These are phyloP conservation scores for Orientallactaga sibirica DNA, from an alignment of 2,797 vertebrate genomes.

Conservation along the genomic window DNA sequence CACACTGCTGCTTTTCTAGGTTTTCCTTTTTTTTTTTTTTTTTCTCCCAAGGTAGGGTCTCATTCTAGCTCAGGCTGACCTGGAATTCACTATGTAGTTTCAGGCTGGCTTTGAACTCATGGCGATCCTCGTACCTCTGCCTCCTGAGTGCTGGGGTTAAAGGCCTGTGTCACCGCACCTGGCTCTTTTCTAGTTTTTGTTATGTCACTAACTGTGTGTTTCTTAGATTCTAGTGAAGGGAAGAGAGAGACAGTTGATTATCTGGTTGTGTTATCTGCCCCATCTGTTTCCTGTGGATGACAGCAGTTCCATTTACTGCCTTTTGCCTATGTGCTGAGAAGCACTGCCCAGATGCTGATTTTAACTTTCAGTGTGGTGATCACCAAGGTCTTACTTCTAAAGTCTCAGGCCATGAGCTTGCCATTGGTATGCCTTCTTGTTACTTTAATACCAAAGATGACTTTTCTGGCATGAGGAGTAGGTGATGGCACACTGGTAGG, in stretches of 20 bases:
- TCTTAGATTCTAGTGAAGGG: constrained; percentile 24
- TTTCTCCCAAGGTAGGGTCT: no score
- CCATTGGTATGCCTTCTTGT: neutral
- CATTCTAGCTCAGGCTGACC: no score
- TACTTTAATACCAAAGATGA: neutral
- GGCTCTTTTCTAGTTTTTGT: constrained; percentile 38
- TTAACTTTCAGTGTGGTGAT: neutral
- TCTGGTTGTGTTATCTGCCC: constrained; percentile 29
- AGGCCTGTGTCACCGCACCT: no score
- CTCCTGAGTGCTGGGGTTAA: no score
- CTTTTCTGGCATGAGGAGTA: constrained; percentile 29
- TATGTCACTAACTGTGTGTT: constrained; percentile 23
- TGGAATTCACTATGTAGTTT: no score
- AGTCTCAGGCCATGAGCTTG: neutral
- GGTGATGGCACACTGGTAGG: neutral
- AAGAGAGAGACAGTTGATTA: constrained; percentile 54
- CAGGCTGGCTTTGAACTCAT: no score
- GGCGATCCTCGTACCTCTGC: no score
- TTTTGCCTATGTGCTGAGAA: neutral
- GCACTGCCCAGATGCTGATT: neutral
- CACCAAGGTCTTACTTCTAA: neutral
- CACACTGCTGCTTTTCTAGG: constrained; percentile 38
- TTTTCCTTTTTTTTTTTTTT: neutral
- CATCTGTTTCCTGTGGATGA: constrained; percentile 69
- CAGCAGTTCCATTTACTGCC: neutral